phyloP scores from a whole-genome alignment of 2,113 vertebrate genomes.

The Caranx melampygus region DNA sequence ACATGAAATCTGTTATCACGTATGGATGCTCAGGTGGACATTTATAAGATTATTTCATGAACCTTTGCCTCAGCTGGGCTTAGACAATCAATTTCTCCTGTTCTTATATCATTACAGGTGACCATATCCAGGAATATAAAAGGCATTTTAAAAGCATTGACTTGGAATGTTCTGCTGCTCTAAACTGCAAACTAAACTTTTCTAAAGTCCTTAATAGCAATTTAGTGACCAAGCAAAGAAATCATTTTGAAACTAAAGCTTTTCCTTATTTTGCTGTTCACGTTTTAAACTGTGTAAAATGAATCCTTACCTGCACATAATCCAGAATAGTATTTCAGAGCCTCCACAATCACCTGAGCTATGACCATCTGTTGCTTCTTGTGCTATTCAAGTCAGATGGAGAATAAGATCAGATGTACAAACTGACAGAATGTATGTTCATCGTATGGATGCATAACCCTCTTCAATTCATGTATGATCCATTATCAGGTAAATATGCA shows the following conservation, averaged over 20 bases:
- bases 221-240: too few species aligned
- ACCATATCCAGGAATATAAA: neutral
- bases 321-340: constrained; percentile 81
- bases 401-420: constrained; percentile 16
- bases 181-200: neutral
- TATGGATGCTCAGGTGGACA: constrained; percentile 2
- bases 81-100: neutral
- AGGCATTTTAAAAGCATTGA: neutral
- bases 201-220: neutral
- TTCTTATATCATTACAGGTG: neutral
- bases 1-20: neutral
- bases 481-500: neutral
- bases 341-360: constrained; percentile 87
- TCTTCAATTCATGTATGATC: neutral
- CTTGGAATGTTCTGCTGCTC: neutral
- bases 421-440: neutral
- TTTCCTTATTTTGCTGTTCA: neutral
- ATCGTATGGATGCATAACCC: too few species aligned
- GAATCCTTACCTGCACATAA: constrained; percentile 71
- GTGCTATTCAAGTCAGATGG: constrained; percentile 76
- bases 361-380: constrained; percentile 85
- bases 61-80: neutral
- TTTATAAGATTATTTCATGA: neutral
- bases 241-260: too few species aligned
- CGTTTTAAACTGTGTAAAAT: neutral